Conservation (phyloP, 2,113 vertebrate genomes). For the Deroptyus accipitrinus region DNA sequence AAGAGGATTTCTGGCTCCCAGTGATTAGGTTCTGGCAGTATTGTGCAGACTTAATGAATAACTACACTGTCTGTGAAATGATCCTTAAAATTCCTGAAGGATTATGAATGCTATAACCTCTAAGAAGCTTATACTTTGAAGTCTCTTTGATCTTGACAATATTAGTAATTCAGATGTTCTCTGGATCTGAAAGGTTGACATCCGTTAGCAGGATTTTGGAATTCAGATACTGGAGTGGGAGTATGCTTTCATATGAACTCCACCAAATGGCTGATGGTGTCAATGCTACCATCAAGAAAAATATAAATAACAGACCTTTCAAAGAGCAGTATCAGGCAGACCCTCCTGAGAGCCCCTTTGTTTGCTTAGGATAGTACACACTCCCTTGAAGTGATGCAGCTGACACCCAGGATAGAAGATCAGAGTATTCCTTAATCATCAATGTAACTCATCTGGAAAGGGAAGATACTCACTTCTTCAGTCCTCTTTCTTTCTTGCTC, state of each 20-base stretch:
- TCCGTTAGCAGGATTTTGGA: not conserved
- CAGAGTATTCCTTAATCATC: not conserved
- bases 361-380: not conserved
- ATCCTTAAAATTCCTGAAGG: conserved; percentile 19
- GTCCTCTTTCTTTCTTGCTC: conserved; percentile 78
- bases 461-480: conserved; percentile 63
- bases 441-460: not conserved
- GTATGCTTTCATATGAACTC: not conserved
- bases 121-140: conserved; percentile 23
- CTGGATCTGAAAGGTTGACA: not conserved
- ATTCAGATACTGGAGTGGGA: not conserved
- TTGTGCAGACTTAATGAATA: not conserved
- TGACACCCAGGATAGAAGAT: not conserved
- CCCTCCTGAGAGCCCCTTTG: not conserved
- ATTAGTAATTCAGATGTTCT: not conserved
- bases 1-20: conserved; percentile 1
- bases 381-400: not conserved
- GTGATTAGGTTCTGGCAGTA: not conserved
- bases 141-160: conserved; percentile 42
- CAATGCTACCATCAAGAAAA: not conserved
- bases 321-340: not conserved
- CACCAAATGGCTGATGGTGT: not conserved
- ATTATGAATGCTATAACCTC: conserved; percentile 20
- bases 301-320: not conserved
- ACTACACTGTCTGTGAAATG: not conserved